Evolutionary conservation across 1,140 invertebrate species (phyloP).

Genomic region (Neuroterus valhalla): DNA sequence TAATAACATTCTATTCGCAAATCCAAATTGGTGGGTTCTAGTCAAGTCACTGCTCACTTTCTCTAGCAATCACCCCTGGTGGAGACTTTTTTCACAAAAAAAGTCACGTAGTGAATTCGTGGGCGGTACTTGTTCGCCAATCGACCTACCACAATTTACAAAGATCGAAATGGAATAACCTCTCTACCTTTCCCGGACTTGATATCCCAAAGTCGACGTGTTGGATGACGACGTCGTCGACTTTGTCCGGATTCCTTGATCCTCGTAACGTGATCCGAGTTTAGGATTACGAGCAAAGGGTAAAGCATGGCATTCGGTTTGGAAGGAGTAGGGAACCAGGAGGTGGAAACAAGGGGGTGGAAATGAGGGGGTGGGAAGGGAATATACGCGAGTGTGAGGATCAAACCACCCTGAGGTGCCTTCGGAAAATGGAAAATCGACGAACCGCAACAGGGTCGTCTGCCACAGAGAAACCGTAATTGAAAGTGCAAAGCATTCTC

Average conservation of each 20-base stretch:
- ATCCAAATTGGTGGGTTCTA: no score
- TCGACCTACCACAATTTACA: background rate
- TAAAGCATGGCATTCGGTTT: constrained; percentile 5
- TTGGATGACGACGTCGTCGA: constrained; percentile 43
- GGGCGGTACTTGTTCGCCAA: background rate
- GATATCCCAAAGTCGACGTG: constrained; percentile 34
- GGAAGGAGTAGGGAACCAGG: background rate
- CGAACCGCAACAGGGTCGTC: constrained; percentile 14
- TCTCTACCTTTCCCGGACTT: background rate
- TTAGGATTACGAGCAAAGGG: constrained; percentile 44
- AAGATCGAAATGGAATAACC: background rate
- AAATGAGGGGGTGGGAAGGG: background rate
- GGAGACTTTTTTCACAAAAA: background rate
- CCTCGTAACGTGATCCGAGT: constrained; percentile 53
- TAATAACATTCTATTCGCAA: no score
- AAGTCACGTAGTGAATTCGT: background rate
- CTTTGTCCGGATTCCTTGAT: constrained; percentile 50
- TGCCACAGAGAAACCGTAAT: constrained; percentile 19
- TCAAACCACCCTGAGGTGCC: constrained; percentile 21
- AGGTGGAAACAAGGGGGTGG: background rate
- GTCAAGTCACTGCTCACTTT: background rate
- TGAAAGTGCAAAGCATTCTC: constrained; percentile 11
- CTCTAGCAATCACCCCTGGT: background rate
- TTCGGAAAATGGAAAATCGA: constrained; percentile 24
- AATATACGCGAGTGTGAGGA: constrained; percentile 14